Evolutionary conservation across 2,888 invertebrate species (phyloP).

Genomic region (Protonemura montana): DNA sequence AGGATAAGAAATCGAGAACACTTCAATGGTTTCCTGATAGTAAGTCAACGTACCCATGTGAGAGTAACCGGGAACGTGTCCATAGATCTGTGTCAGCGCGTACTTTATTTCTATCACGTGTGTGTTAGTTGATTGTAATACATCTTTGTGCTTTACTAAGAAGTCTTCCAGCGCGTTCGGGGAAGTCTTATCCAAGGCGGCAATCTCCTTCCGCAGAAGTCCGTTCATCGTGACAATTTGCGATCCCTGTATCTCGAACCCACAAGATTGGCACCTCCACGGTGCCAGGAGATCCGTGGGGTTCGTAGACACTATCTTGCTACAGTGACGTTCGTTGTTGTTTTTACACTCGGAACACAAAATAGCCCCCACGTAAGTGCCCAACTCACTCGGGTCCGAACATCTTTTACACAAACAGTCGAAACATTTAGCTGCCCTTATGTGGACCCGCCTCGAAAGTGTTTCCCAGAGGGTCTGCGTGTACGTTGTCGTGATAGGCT

Average conservation of each 20-base stretch:
- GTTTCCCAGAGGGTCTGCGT: constrained; percentile 77
- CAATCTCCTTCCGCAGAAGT: constrained; percentile 68
- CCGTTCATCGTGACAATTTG: constrained; percentile 70
- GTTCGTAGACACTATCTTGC: constrained; percentile 67
- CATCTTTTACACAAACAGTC: constrained; percentile 73
- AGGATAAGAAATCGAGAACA: background rate
- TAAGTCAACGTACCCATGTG: constrained; percentile 61
- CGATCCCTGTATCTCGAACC: constrained; percentile 64
- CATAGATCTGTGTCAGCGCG: constrained; percentile 74
- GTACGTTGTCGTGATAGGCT: constrained; percentile 72
- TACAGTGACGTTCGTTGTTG: constrained; percentile 55
- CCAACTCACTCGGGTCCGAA: constrained; percentile 73
- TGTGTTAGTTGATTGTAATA: constrained; percentile 72
- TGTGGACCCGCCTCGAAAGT: constrained; percentile 68
- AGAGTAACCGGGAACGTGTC: constrained; percentile 65
- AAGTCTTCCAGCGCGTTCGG: constrained; percentile 70
- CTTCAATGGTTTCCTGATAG: background rate
- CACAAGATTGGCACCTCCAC: constrained; percentile 74
- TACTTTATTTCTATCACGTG: constrained; percentile 74
- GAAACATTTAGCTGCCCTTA: constrained; percentile 72
- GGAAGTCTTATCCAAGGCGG: constrained; percentile 62
- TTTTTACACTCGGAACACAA: constrained; percentile 70
- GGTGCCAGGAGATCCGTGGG: constrained; percentile 66
- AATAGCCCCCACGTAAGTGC: constrained; percentile 69
- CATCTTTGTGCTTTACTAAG: constrained; percentile 67